Percentiles rank a stretch among this genome's conserved stretches.
Conservation (phyloP, 2,888 invertebrate genomes). For the Andrena praecox region DNA sequence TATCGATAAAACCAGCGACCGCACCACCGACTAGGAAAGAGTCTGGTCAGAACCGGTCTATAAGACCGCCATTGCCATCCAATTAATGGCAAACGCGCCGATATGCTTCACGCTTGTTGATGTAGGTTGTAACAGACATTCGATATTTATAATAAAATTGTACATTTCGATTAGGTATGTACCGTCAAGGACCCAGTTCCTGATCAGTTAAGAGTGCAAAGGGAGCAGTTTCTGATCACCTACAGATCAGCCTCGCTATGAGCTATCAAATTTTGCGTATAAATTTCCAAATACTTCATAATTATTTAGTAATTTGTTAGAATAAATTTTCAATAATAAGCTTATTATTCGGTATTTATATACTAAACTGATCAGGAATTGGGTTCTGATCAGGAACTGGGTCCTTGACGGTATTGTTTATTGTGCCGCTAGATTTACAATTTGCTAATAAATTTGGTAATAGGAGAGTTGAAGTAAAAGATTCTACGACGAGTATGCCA, state of each 20-base stretch:
- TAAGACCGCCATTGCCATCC: slow-evolving; percentile 56
- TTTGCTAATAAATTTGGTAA: not conserved
- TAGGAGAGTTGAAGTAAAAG: not conserved
- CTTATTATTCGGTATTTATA: too few relatives aligned
- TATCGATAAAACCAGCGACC: slow-evolving; percentile 88
- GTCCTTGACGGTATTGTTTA: not conserved
- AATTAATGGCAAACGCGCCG: slow-evolving; percentile 46
- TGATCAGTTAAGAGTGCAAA: too few relatives aligned
- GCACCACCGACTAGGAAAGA: slow-evolving; percentile 60
- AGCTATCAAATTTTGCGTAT: too few relatives aligned
- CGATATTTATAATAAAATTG: slow-evolving; percentile 66
- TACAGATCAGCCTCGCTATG: too few relatives aligned
- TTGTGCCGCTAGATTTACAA: slow-evolving; percentile 3
- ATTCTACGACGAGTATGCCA: not conserved
- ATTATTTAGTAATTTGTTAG: too few relatives aligned
- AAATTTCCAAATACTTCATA: too few relatives aligned
- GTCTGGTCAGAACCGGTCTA: slow-evolving; percentile 34
- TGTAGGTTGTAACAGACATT: slow-evolving; percentile 45
- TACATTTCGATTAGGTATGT: slow-evolving; percentile 37
- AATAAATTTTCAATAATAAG: too few relatives aligned
- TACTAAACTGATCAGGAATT: too few relatives aligned
- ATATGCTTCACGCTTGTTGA: slow-evolving; percentile 40
- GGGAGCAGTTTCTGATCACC: too few relatives aligned
- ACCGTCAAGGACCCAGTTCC: too few relatives aligned
- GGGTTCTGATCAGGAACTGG: too few relatives aligned